A percentile compares a stretch with the other conserved stretches of the same genome.
phyloP scores from a whole-genome alignment of 2,888 invertebrate species.

The Stenotaenia linearis region DNA sequence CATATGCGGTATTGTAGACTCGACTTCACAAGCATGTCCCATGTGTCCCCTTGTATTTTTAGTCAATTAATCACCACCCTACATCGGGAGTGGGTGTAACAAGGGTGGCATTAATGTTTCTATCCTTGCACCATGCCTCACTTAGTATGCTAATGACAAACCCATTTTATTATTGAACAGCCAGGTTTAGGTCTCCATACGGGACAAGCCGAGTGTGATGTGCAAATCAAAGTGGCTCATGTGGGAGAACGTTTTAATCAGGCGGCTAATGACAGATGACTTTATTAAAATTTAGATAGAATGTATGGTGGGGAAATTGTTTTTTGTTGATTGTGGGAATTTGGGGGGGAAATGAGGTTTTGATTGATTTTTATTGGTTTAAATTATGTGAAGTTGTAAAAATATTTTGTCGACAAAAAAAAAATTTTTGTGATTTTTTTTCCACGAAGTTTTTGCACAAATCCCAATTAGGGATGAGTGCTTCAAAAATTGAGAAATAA shows the following conservation, averaged over 20 bases:
- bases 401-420: too few species aligned
- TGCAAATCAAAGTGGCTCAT: background rate
- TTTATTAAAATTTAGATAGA: background rate
- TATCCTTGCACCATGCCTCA: background rate
- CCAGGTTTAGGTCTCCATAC: slow-evolving; percentile 7
- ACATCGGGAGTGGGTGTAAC: background rate
- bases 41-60: background rate
- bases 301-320: background rate
- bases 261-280: background rate
- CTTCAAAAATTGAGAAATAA: too few species aligned
- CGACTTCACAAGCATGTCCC: background rate
- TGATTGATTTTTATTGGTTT: too few species aligned
- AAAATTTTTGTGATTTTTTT: too few species aligned
- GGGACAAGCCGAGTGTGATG: background rate
- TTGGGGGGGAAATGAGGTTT: too few species aligned
- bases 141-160: background rate
- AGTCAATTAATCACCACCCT: background rate
- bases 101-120: background rate
- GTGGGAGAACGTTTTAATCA: background rate
- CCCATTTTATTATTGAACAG: background rate
- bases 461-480: too few species aligned
- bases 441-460: too few species aligned
- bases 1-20: background rate
- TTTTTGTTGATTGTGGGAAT: background rate
- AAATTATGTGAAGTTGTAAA: too few species aligned